phyloP scores from a whole-genome alignment of 2,797 vertebrate genomes.

The Oreochromis grahami region DNA sequence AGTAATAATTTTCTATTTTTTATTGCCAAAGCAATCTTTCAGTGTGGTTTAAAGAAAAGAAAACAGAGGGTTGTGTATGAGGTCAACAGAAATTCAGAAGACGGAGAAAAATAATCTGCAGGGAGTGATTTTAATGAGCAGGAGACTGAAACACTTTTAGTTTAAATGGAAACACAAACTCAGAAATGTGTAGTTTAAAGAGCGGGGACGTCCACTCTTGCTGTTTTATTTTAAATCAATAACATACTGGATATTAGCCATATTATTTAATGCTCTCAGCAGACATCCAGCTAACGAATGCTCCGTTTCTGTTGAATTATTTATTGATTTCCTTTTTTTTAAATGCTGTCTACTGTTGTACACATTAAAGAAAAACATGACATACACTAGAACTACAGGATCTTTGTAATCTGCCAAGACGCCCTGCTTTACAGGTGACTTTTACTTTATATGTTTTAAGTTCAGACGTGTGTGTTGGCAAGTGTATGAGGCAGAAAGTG shows the following conservation, averaged over 20 bases:
- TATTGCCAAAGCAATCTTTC: conserved; percentile 56
- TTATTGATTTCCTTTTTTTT: conserved; percentile 6
- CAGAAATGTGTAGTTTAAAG: not conserved
- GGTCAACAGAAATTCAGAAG: not conserved
- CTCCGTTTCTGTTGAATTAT: conserved; percentile 16
- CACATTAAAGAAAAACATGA: not conserved
- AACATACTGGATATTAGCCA: conserved; percentile 65
- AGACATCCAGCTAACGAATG: conserved; percentile 42
- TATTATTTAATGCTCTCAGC: conserved; percentile 55
- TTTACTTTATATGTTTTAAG: conserved; percentile 28
- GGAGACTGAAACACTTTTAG: not conserved
- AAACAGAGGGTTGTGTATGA: not conserved
- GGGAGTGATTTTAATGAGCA: not conserved
- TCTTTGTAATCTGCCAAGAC: conserved; percentile 33
- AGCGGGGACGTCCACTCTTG: not conserved
- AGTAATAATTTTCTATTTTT: conserved; percentile 34
- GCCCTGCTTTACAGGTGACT: conserved; percentile 38
- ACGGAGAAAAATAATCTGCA: not conserved
- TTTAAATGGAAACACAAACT: not conserved
- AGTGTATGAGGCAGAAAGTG: conserved; percentile 73
- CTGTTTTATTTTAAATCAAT: conserved; percentile 27
- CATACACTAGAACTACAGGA: conserved; percentile 6
- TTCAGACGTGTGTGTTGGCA: conserved; percentile 49
- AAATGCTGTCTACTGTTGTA: conserved; percentile 35
- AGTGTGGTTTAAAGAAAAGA: not conserved